These are phyloP conservation scores for Telenomus remus DNA, from an alignment of 1,140 invertebrate genomes.

Conservation along the genomic window DNA sequence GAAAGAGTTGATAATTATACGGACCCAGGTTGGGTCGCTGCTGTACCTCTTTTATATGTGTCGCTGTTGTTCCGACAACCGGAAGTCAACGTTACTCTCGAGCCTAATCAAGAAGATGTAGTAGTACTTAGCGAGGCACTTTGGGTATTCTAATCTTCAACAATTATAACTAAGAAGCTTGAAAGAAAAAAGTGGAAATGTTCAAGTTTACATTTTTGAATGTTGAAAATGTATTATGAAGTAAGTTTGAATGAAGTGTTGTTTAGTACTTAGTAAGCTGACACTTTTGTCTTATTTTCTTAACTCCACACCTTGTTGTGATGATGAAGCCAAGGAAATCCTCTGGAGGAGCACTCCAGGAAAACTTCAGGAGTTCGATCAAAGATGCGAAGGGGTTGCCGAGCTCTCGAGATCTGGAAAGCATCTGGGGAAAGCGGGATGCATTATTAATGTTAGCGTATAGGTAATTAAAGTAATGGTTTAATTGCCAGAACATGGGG, in stretches of 20 bases:
- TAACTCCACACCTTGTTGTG: constrained; percentile 45
- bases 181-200: too few species aligned
- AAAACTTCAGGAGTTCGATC: constrained; percentile 43
- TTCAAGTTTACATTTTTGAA: too few species aligned
- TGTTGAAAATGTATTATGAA: not conserved
- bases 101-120: constrained; percentile 7
- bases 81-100: constrained; percentile 21
- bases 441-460: constrained; percentile 65
- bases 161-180: too few species aligned
- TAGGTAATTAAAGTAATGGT: constrained; percentile 67
- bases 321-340: constrained; percentile 32
- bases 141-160: constrained; percentile 7
- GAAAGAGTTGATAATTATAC: constrained; percentile 54
- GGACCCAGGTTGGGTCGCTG: constrained; percentile 22
- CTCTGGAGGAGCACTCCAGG: constrained; percentile 25
- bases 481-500: constrained; percentile 62
- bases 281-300: constrained; percentile 54
- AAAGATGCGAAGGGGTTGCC: constrained; percentile 42
- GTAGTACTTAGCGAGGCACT: constrained; percentile 11
- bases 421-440: constrained; percentile 58
- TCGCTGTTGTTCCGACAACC: constrained; percentile 35
- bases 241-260: constrained; percentile 62
- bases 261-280: constrained; percentile 68
- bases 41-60: constrained; percentile 16
- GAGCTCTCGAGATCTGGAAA: constrained; percentile 54